Percentiles rank a stretch among this genome's conserved stretches.
phyloP scores from a whole-genome alignment of 2,113 vertebrate genomes.

The Ptyas mucosa region DNA sequence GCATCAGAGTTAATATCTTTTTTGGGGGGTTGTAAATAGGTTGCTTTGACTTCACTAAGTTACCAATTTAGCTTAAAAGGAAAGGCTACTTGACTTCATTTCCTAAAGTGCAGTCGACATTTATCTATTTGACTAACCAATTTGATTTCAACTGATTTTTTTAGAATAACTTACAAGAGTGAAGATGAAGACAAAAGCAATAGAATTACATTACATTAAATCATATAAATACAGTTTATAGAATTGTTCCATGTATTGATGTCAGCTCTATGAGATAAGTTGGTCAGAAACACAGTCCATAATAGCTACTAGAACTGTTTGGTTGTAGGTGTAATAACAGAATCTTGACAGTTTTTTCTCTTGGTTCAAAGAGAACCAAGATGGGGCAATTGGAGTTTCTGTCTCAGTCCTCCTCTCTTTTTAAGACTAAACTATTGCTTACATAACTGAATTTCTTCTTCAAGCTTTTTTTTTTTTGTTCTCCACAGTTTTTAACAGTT shows the following conservation, averaged over 20 bases:
- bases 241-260: neutral
- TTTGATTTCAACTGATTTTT: neutral
- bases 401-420: neutral
- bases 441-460: neutral
- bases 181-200: neutral
- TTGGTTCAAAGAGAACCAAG: neutral
- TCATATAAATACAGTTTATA: neutral
- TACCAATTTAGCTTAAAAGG: neutral
- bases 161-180: neutral
- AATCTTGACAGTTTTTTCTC: neutral
- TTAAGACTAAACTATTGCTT: neutral
- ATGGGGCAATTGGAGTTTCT: neutral
- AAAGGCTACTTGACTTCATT: neutral
- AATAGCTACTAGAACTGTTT: neutral
- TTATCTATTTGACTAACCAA: neutral
- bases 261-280: neutral
- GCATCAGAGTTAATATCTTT: neutral
- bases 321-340: neutral
- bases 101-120: neutral
- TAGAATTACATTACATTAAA: neutral
- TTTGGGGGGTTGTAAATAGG: neutral
- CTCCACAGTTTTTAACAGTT: neutral
- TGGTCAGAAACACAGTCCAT: neutral
- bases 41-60: neutral
- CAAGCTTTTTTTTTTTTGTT: neutral